phyloP scores from a whole-genome alignment of 2,113 vertebrate genomes.

The Cephalopholis sonnerati region DNA sequence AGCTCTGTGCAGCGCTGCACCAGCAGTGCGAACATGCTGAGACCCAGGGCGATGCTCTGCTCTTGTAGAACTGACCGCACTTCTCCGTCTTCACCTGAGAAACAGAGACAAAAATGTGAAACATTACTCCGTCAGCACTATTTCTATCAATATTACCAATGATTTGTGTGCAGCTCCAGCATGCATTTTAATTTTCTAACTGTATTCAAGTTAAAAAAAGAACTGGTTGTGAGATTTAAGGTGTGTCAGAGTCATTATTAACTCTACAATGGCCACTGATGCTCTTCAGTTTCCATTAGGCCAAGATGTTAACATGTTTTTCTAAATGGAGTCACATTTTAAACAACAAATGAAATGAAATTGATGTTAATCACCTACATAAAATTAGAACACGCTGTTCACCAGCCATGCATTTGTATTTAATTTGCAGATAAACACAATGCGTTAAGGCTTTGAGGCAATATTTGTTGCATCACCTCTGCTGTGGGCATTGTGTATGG shows the following conservation, averaged over 20 bases:
- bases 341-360: not conserved
- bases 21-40: slow-evolving; percentile 94
- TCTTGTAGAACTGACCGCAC: slow-evolving; percentile 92
- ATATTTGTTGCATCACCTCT: slow-evolving; percentile 79
- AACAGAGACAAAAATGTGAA: slow-evolving; percentile 46
- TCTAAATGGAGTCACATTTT: not conserved
- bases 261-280: not conserved
- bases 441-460: not conserved
- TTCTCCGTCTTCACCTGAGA: slow-evolving; percentile 82
- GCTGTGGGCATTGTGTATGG: slow-evolving; percentile 92
- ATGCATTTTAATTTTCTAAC: not conserved
- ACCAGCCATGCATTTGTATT: not conserved
- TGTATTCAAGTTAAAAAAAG: not conserved
- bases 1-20: slow-evolving; percentile 92
- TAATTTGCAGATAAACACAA: not conserved
- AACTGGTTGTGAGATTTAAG: not conserved
- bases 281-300: not conserved
- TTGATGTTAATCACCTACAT: not conserved
- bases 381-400: not conserved
- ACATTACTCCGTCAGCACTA: not conserved
- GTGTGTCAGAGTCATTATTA: not conserved
- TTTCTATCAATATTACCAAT: not conserved
- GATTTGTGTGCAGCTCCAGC: not conserved
- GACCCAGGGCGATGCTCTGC: slow-evolving; percentile 91
- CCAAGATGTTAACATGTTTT: not conserved